Base-by-base conservation (phyloP, 2,113 vertebrate genomes). In the Oryzias javanicus region DNA sequence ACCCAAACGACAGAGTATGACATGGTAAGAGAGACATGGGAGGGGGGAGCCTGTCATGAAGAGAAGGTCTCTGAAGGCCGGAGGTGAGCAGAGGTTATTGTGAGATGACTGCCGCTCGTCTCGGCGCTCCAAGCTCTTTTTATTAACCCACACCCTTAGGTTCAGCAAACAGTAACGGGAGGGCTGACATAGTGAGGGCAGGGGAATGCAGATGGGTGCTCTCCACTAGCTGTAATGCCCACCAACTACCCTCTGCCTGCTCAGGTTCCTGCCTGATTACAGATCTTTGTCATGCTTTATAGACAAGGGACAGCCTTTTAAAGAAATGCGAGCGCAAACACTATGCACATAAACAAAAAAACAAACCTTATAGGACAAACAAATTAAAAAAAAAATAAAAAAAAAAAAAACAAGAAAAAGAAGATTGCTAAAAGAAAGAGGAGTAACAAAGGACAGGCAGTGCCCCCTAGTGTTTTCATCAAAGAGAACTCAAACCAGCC, bases 391-490 rank as follows among this genome's bases (percentile, higher is more conserved):
- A 25, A 25, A 25, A 25, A 25, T 4, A 25, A 25, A 25, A 25
- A 25, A 25, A 25, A 25, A 25, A 48, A 74, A 67, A 82, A 77
- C 80, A 45, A 74, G 55, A 66, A 78, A 74, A 61, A 24, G 42
- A 63, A 77, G 74, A 68, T 54, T 72, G 58, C 70, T 51, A 47
- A 72, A 67, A 55, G 62, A 76, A 81, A 90, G 84, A 86, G 82
- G 87, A 49, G 76, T 86, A 93, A 92, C 81, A 78, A 92, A 98
- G 93, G 96, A 95, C 90, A 94, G 91, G 94, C 95, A 98, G 93
- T 95, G 96, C 96, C 96, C 96, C 93, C 96, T 98, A 97, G 96
- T 94, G 96, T 96, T 93, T 91, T 81, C 78, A 90, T 86, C 85
- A 91, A 90, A 87, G 81, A 83, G 90, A 90, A 86, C 86, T 87